A percentile compares a stretch with the other conserved stretches of the same genome.
phyloP scores from a whole-genome alignment of 2,113 vertebrate genomes.

The Protobothrops flavoviridis region DNA sequence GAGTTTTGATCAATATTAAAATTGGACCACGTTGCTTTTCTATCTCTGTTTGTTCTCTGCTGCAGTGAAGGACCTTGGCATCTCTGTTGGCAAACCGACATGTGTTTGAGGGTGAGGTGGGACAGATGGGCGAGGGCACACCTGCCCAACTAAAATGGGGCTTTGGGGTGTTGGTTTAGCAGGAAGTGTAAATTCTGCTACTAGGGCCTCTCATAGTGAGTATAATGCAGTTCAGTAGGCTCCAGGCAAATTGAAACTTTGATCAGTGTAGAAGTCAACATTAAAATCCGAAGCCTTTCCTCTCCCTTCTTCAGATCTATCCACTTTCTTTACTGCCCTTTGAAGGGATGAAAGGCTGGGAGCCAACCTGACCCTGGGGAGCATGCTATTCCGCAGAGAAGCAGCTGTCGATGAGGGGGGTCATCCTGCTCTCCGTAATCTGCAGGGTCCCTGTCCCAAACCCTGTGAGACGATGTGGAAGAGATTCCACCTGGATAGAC shows the following conservation, averaged over 20 bases:
- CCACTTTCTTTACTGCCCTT: neutral
- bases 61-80: neutral
- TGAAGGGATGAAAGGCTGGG: neutral
- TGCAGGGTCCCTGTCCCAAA: neutral
- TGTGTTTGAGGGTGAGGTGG: neutral
- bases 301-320: neutral
- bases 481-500: neutral
- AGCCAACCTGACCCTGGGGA: neutral
- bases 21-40: neutral
- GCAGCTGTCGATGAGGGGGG: neutral
- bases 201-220: neutral
- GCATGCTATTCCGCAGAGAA: neutral
- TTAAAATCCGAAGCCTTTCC: neutral
- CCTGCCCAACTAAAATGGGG: neutral
- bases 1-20: neutral
- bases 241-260: neutral
- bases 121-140: neutral
- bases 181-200: neutral
- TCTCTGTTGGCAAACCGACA: neutral
- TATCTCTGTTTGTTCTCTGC: neutral
- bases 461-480: neutral
- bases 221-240: neutral
- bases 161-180: neutral
- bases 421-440: neutral
- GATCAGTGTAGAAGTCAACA: neutral